Evolutionary conservation across 2,797 vertebrate species (phyloP).

Genomic region (Neosilurus hyrtlii): DNA sequence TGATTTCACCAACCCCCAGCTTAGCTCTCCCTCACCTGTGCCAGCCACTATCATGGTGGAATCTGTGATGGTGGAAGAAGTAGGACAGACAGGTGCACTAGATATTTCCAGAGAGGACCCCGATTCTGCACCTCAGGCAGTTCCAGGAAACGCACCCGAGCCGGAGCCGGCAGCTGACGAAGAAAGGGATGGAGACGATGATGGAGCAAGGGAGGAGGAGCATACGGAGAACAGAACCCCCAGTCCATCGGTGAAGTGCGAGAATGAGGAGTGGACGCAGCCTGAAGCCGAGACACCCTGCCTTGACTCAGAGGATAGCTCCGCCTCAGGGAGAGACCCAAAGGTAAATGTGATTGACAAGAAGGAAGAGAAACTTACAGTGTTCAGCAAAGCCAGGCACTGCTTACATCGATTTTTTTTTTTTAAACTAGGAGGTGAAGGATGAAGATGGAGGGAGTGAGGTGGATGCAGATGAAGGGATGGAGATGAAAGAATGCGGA

Average conservation of each 20-base stretch:
- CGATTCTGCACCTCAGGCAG: constrained; percentile 45
- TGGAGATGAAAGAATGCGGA: constrained; percentile 89
- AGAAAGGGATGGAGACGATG: constrained; percentile 55
- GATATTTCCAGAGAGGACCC: background rate
- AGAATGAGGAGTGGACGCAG: constrained; percentile 75
- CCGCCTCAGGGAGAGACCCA: constrained; percentile 74
- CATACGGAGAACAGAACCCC: constrained; percentile 41
- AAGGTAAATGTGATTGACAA: constrained; percentile 62
- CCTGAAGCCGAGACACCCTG: constrained; percentile 70
- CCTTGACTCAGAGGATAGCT: constrained; percentile 78
- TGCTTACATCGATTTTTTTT: background rate
- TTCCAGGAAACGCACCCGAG: background rate
- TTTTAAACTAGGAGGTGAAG: constrained; percentile 80
- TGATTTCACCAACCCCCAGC: constrained; percentile 58
- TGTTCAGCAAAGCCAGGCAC: background rate
- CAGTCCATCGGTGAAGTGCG: constrained; percentile 68
- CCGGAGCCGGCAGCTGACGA: constrained; percentile 50
- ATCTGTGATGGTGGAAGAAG: constrained; percentile 59
- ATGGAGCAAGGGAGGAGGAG: constrained; percentile 44
- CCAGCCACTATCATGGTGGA: constrained; percentile 38
- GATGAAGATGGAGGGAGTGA: constrained; percentile 93
- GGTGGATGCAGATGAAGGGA: constrained; percentile 79
- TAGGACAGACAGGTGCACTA: constrained; percentile 52
- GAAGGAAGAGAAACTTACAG: background rate
- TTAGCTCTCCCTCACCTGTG: background rate